Conservation (phyloP, 2,888 invertebrate species). For the Leptopterna dolabrata region DNA sequence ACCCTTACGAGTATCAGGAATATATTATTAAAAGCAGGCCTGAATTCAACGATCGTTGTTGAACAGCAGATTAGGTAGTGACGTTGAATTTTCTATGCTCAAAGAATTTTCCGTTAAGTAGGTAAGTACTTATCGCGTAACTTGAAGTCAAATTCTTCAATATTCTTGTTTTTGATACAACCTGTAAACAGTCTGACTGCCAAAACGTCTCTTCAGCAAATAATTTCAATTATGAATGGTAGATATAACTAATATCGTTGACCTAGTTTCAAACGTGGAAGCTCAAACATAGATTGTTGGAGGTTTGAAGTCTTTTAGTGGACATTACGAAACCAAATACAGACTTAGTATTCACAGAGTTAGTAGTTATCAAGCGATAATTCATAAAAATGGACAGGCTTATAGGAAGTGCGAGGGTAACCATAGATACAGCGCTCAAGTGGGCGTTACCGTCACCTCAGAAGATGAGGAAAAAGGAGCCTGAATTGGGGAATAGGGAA, state of each 20-base stretch:
- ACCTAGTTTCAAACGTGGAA: background rate
- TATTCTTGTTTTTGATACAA: no score
- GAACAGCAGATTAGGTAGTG: no score
- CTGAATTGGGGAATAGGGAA: background rate
- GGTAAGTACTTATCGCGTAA: no score
- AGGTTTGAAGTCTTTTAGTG: background rate
- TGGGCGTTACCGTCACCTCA: constrained; percentile 47
- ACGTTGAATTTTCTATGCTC: no score
- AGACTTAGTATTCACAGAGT: background rate
- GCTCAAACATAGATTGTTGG: background rate
- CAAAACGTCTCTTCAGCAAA: background rate
- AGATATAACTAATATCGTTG: background rate
- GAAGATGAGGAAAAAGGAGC: background rate
- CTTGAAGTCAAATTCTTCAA: no score
- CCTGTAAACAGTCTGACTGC: no score
- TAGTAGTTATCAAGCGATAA: background rate
- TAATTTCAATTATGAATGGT: background rate
- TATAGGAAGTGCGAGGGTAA: background rate
- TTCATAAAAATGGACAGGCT: background rate
- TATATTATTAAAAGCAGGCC: no score
- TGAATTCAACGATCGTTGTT: no score
- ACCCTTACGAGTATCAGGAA: no score
- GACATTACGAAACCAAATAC: background rate
- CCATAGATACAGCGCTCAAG: constrained; percentile 46
- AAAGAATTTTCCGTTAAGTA: no score